Percentiles rank a stretch among this genome's conserved stretches.
Evolutionary conservation across 2,113 vertebrate species (phyloP).

Genomic region (Eretmodus cyanostictus): DNA sequence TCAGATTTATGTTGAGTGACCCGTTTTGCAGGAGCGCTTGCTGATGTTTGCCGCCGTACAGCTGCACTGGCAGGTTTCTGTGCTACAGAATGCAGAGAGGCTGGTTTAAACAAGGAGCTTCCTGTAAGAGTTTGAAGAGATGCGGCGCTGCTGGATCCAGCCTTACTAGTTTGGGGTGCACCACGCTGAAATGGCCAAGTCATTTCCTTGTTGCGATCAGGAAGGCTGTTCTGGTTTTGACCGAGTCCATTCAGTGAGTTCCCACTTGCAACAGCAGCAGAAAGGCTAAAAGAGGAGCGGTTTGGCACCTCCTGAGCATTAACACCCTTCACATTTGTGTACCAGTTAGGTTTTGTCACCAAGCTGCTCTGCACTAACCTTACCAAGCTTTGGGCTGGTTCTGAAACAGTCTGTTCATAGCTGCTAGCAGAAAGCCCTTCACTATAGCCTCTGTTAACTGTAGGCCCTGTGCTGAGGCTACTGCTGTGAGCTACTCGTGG

Average conservation of each 20-base stretch:
- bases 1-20: background rate
- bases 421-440: background rate
- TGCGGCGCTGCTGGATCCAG: background rate
- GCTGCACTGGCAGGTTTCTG: background rate
- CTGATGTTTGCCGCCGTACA: background rate
- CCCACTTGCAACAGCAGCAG: background rate
- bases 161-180: background rate
- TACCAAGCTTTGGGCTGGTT: background rate
- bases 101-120: background rate
- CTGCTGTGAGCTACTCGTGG: background rate
- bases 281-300: background rate
- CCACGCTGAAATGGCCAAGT: background rate
- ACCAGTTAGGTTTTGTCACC: background rate
- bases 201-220: background rate
- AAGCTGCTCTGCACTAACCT: background rate
- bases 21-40: background rate
- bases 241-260: background rate
- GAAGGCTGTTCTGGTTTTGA: background rate
- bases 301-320: background rate
- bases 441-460: background rate
- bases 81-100: background rate
- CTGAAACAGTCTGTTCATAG: background rate
- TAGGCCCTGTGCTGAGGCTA: background rate
- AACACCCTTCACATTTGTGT: fast-evolving
- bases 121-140: background rate